Conservation (phyloP, 2,888 invertebrate genomes). For the Xanthorhoe spadicearia region DNA sequence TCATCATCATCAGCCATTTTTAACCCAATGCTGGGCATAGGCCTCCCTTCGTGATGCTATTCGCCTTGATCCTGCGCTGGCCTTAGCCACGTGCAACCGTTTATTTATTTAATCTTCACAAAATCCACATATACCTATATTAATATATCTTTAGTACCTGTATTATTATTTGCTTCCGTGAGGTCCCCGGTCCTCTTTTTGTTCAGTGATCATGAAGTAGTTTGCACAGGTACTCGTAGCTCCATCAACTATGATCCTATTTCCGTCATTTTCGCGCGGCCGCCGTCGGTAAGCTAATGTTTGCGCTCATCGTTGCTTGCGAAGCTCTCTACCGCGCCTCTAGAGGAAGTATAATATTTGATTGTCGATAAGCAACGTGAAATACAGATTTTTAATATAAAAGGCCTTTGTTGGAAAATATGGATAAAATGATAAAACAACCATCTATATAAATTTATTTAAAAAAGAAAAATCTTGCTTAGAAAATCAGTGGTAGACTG, state of each 20-base stretch:
- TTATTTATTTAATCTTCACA: no score
- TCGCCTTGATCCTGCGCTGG: no score
- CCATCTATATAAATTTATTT: neutral
- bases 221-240: no score
- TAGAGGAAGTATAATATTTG: constrained; percentile 34
- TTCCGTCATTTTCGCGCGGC: constrained; percentile 20
- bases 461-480: neutral
- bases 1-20: no score
- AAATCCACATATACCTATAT: no score
- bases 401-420: neutral
- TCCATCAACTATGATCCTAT: constrained; percentile 6
- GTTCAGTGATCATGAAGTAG: no score
- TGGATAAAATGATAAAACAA: neutral
- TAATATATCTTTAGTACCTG: no score
- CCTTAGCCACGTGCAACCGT: no score
- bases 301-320: constrained; percentile 34
- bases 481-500: neutral
- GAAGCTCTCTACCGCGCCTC: constrained; percentile 25
- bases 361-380: constrained; percentile 15
- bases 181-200: no score
- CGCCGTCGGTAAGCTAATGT: constrained; percentile 26
- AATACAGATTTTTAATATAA: constrained; percentile 26
- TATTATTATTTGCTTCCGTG: no score
- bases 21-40: no score
- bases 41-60: no score